Conservation (phyloP, 2,797 vertebrate genomes). For the Tokudaia tokunoshimensis region DNA sequence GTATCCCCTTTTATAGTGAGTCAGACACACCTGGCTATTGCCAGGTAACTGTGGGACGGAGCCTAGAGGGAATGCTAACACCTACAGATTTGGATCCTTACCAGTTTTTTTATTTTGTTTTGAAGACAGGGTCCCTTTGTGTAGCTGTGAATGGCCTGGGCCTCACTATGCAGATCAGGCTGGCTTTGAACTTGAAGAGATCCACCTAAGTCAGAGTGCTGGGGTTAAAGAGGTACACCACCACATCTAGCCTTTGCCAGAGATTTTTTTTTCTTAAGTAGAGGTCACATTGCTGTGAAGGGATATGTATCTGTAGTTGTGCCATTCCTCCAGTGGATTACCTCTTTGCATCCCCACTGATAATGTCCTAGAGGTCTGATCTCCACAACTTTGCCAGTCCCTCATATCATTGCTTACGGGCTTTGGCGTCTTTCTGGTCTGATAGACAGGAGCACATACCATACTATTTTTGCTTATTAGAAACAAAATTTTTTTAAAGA, state of each 20-base stretch:
- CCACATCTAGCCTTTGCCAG: constrained; percentile 11
- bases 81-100: background rate
- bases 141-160: background rate
- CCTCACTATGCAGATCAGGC: background rate
- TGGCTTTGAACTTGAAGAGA: background rate
- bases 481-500: background rate
- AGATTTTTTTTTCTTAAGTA: background rate
- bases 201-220: background rate
- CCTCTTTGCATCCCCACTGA: background rate
- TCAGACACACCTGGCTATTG: too few species aligned
- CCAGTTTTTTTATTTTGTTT: background rate
- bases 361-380: background rate
- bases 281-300: background rate
- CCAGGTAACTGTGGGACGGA: too few species aligned
- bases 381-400: background rate
- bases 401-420: background rate
- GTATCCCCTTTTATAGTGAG: too few species aligned
- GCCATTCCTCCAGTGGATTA: background rate
- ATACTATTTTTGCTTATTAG: background rate
- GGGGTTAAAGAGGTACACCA: background rate
- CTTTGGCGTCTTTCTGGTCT: background rate
- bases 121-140: background rate
- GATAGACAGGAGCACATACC: background rate
- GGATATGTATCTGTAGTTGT: background rate
- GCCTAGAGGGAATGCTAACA: too few species aligned